These are phyloP conservation scores for Bombus haemorrhoidalis DNA, from an alignment of 1,140 invertebrate species.

Conservation along the genomic window DNA sequence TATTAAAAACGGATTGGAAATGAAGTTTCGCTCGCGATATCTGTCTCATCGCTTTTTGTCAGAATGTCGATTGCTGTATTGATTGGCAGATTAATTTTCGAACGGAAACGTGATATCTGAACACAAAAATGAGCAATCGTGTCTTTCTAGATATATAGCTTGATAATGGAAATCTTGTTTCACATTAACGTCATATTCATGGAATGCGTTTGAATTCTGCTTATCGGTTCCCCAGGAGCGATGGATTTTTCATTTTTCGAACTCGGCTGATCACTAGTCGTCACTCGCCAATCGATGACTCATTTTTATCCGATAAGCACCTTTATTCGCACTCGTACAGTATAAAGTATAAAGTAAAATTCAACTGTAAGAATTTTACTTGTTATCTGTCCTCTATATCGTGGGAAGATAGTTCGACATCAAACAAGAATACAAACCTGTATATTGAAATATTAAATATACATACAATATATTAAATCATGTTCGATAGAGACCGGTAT, in stretches of 20 bases:
- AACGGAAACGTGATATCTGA: neutral
- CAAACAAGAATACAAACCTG: too few relatives aligned
- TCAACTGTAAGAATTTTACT: neutral
- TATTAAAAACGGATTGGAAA: neutral
- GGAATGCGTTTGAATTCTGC: neutral
- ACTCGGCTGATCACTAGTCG: conserved; percentile 20
- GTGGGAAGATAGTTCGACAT: too few relatives aligned
- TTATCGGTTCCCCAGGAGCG: neutral
- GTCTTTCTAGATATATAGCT: neutral
- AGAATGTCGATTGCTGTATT: neutral
- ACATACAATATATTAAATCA: too few relatives aligned
- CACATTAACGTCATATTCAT: neutral
- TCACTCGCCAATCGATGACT: conserved; percentile 16
- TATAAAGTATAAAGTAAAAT: neutral
- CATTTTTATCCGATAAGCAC: neutral
- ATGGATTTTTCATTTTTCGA: neutral
- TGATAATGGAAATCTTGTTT: neutral
- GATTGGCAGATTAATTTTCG: neutral
- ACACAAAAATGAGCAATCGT: neutral
- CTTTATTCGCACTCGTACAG: neutral
- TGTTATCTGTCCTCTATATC: neutral
- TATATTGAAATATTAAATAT: too few relatives aligned
- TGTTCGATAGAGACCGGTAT: too few relatives aligned
- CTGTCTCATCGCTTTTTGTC: neutral
- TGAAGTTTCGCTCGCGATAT: neutral